Conservation (phyloP, 2,797 vertebrate species). For the Poecilia wingei region DNA sequence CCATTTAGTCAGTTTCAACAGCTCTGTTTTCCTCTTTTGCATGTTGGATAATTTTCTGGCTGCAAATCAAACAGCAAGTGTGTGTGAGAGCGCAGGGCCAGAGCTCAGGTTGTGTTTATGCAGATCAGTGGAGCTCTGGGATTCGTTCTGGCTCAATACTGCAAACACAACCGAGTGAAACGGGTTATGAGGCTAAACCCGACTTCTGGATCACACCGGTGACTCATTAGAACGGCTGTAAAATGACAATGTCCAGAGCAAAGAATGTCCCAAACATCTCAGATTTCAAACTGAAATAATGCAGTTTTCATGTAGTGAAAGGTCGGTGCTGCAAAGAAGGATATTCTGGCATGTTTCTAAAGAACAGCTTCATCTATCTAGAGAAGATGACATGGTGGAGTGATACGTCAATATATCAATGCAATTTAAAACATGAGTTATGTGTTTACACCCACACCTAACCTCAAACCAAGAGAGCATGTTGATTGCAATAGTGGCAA, state of each 20-base stretch:
- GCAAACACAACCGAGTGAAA: conserved; percentile 32
- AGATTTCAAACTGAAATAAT: neutral
- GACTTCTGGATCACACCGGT: conserved; percentile 7
- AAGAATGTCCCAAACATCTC: neutral
- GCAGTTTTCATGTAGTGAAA: neutral
- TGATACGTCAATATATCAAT: conserved; percentile 5
- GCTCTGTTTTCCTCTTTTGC: conserved; percentile 20
- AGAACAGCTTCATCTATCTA: neutral
- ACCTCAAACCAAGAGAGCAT: neutral
- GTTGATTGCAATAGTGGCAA: neutral
- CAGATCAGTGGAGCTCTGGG: conserved; percentile 39
- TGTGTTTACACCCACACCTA: neutral
- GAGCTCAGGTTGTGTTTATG: conserved; percentile 40
- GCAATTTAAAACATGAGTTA: conserved; percentile 6
- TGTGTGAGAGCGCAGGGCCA: conserved; percentile 21
- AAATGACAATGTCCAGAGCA: conserved; percentile 6
- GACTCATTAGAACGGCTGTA: conserved; percentile 4
- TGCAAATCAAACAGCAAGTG: conserved; percentile 33
- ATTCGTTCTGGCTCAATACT: conserved; percentile 28
- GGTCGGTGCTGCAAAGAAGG: neutral
- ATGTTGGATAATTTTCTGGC: conserved; percentile 32
- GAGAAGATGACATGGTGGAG: neutral
- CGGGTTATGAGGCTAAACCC: conserved; percentile 3
- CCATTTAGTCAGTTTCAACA: conserved; percentile 24
- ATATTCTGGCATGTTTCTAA: neutral